Evolutionary conservation across 1,140 invertebrate genomes (phyloP), one percentile per base, ranked within the genome.

Genomic region (Tribolium castaneum): DNA sequence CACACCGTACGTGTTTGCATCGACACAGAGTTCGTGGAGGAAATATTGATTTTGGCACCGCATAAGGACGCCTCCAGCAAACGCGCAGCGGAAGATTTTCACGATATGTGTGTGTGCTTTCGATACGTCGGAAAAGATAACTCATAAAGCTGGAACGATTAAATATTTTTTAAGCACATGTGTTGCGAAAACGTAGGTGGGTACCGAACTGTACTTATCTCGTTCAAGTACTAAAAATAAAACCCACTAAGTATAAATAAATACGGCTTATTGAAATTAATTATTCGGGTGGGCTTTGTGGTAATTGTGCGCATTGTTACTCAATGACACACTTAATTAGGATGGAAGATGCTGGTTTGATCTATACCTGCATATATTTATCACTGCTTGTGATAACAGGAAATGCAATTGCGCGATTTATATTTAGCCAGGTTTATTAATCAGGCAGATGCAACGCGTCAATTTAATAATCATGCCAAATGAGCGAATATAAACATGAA

Each of bases 11-110:
- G 74, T 66, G 34, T 19, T 19, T 59, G 74, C 56, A 71, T 19
- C 39, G 76, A 66, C 45, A 62, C 22, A 72, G 19, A 45, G 45
- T 75, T 35, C 19, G 39, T 71, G 34, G 22, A 76, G 76, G 66
- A 70, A 80, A 75, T 80, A 80, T 80, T 80, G 79, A 80, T 80
- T 78, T 78, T 80, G 79, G 79, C 79, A 78, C 79, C 49, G 51
- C 72, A 34, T 54, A 59, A 51, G 51, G 51, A 54, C 49, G 72
- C 50, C 59, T 66, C 59, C 59, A 66, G 59, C 59, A 66, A 35
- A 66, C 59, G 59, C 59, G 59, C 59, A 66, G 30, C 59, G 59
- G 59, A 66, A 66, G 59, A 66, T 66, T 66, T 66, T 35, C 39
- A 66, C n/a, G 59, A 66, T 66, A 66, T 66, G 59, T 52, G 51